Conservation (phyloP, 2,113 vertebrate species). For the Dromaius novaehollandiae region DNA sequence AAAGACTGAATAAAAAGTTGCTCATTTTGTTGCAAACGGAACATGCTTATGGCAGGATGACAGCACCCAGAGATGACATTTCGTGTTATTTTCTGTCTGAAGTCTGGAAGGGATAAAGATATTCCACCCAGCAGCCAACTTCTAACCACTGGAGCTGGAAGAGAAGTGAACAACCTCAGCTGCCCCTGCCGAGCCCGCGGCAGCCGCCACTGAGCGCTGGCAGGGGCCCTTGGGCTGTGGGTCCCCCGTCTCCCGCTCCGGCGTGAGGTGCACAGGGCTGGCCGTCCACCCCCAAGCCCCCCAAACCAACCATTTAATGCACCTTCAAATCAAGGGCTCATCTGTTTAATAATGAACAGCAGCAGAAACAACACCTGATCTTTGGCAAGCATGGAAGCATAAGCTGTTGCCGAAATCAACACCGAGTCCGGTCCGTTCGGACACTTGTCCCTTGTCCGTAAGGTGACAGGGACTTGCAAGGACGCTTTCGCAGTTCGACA, state of each 20-base stretch:
- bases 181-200: background rate
- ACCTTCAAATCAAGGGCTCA: background rate
- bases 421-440: background rate
- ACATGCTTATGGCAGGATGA: background rate
- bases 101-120: background rate
- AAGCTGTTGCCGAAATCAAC: background rate
- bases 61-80: background rate
- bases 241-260: background rate
- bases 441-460: background rate
- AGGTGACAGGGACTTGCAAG: background rate
- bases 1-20: background rate
- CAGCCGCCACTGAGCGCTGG: background rate
- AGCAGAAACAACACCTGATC: background rate
- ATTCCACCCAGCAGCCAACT: background rate
- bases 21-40: background rate
- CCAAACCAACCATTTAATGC: background rate
- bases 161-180: background rate
- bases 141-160: background rate
- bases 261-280: background rate
- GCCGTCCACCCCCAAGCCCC: background rate
- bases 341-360: background rate
- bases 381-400: accelerated
- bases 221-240: accelerated
- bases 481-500: background rate
- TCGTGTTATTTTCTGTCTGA: background rate